Base-by-base conservation (phyloP, 2,113 vertebrate genomes). In the Cathartes aura region DNA sequence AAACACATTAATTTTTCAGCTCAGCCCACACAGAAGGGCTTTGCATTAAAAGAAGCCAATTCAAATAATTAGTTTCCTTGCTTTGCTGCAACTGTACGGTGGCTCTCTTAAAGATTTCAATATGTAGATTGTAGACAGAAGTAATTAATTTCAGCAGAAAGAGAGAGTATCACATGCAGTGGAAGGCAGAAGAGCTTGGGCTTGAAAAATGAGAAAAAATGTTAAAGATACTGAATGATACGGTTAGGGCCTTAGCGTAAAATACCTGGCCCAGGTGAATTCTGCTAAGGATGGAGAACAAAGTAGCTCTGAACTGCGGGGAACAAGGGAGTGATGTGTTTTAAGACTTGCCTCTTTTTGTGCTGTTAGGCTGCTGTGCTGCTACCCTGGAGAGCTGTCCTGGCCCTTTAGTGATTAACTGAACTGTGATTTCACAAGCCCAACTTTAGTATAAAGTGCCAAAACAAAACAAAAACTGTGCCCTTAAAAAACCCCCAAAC, bases 401-500 rank as follows among this genome's bases (percentile, higher is more conserved):
- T 20, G 68, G 30, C 52, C 48, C 24, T 32, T 20, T 4, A 40
- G 38, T 1, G 1, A 6, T 42, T 17, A 34, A 19, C 53, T 34
- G 29, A 52, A 3, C 27, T 56, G 36, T 5, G 74, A 34, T 60
- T 82, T 59, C n/a, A 52, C 2, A 7, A 68, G n/a, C 38, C 12
- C 24, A 56, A 0, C 7, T 20, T 16, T 6, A 13, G 24, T 26
- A 15, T 53, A 48, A 74, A 70, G 63, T 22, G 8, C 29, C 29
- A 68, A 52, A 88, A 3, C 4, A 34, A 50, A 68, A 3, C 3
- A 24, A 75, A 64, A 15, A 8, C 43, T 11, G 2, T 2, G 15
- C 8, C 5, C 10, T 11, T 11, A 5, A 34, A 68, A 42, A 15
- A 8, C 2, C 15, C 17, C 6, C 4, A 36, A 17, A 62, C 0